Conservation (phyloP, 2,888 invertebrate genomes). For the Cartodere bifasciata region DNA sequence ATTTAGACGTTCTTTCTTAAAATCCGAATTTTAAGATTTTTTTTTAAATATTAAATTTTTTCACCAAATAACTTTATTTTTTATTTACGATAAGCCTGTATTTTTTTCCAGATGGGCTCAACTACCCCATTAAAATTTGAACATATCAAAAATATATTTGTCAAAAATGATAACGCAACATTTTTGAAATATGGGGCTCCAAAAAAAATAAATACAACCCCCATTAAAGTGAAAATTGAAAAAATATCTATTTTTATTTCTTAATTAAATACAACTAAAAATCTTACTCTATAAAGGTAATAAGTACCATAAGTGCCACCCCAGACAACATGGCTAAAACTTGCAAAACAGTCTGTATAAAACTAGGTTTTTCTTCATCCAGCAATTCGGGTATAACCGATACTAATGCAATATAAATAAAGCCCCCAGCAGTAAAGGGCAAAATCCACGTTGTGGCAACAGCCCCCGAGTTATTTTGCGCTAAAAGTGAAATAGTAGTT, state of each 20-base stretch:
- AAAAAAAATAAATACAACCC: too few species aligned
- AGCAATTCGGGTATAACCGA: slow-evolving; percentile 96
- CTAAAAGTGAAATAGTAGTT: slow-evolving; percentile 73
- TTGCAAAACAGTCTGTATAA: slow-evolving; percentile 84
- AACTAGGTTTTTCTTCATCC: slow-evolving; percentile 62
- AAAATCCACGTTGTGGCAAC: slow-evolving; percentile 78
- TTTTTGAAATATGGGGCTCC: too few species aligned
- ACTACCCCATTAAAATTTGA: too few species aligned
- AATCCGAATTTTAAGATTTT: too few species aligned
- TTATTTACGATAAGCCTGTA: too few species aligned
- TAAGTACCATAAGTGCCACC: slow-evolving; percentile 87
- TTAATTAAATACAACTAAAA: slow-evolving; percentile 31
- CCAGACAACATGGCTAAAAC: slow-evolving; percentile 78
- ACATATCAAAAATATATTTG: too few species aligned
- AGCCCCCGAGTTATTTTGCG: slow-evolving; percentile 59
- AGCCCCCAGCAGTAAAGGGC: slow-evolving; percentile 98
- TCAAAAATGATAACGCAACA: too few species aligned
- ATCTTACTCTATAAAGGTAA: slow-evolving; percentile 32
- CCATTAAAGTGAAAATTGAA: slow-evolving; percentile 1
- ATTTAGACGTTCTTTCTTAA: too few species aligned
- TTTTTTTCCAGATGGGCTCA: too few species aligned
- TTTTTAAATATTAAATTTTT: too few species aligned
- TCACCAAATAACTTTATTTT: too few species aligned
- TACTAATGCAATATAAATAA: slow-evolving; percentile 98
- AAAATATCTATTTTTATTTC: slow-evolving; percentile 2